A percentile compares a stretch with the other conserved stretches of the same genome.
Evolutionary conservation across 2,113 vertebrate species (phyloP).

Genomic region (Hymenochirus boettgeri): DNA sequence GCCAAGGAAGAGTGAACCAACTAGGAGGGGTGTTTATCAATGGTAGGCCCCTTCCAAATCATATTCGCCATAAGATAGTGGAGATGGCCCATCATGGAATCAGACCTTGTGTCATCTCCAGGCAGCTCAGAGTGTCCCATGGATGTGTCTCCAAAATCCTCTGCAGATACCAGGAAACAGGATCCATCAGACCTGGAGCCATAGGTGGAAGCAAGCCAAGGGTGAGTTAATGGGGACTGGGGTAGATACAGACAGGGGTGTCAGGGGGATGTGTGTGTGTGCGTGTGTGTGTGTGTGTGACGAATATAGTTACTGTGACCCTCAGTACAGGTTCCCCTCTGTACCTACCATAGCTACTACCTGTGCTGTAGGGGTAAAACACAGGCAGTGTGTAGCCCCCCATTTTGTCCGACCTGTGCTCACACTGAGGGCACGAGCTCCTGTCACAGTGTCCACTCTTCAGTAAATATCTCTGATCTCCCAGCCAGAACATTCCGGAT

Average conservation of each 20-base stretch:
- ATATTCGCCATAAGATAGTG: conserved; percentile 98
- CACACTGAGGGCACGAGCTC: conserved; percentile 98
- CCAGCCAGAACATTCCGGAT: conserved; percentile 98
- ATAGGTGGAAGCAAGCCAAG: conserved; percentile 98
- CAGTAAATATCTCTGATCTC: conserved; percentile 93
- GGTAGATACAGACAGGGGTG: too few species aligned
- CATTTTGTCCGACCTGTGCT: conserved; percentile 51
- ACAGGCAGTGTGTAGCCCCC: too few species aligned
- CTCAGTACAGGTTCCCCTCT: too few species aligned
- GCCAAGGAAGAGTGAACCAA: conserved; percentile 96
- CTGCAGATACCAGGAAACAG: conserved; percentile 95
- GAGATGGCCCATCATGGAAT: conserved; percentile 98
- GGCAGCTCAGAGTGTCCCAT: conserved; percentile 92
- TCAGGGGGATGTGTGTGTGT: too few species aligned
- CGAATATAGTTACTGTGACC: too few species aligned
- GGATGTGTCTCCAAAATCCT: conserved; percentile 98
- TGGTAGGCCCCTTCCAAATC: conserved; percentile 91
- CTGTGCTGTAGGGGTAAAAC: too few species aligned
- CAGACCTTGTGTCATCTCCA: conserved; percentile 94
- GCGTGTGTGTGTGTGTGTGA: too few species aligned
- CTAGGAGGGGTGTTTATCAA: conserved; percentile 98
- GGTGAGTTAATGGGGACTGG: conserved; percentile 73
- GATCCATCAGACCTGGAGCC: conserved; percentile 93
- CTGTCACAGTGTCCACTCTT: conserved; percentile 97
- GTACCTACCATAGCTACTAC: too few species aligned